Percentiles rank a stretch among this genome's conserved stretches.
phyloP scores from a whole-genome alignment of 2,888 invertebrate genomes.

The Ligdia adustata region DNA sequence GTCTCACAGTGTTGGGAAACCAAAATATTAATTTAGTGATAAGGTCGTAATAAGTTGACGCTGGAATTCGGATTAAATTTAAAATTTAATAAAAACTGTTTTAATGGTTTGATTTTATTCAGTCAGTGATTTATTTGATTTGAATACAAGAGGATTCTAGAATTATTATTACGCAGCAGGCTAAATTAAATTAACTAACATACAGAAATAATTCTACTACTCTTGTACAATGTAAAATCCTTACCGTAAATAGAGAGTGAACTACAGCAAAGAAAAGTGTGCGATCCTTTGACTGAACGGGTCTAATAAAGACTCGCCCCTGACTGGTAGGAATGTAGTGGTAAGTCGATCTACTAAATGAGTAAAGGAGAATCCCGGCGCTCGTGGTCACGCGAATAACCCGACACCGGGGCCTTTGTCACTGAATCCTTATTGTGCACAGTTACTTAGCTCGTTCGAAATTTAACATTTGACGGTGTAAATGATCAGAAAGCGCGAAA shows the following conservation, averaged over 20 bases:
- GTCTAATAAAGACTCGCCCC: conserved; percentile 60
- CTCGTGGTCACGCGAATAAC: conserved; percentile 72
- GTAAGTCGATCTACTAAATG: conserved; percentile 73
- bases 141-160: too few species aligned
- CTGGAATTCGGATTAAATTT: conserved; percentile 5
- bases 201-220: too few species aligned
- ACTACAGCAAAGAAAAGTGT: conserved; percentile 32
- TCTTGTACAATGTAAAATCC: too few species aligned
- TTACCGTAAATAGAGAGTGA: conserved; percentile 33
- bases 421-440: conserved; percentile 1
- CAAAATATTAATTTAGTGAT: conserved; percentile 45
- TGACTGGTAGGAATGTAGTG: conserved; percentile 61
- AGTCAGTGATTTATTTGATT: too few species aligned
- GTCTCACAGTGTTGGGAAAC: conserved; percentile 54
- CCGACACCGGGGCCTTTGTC: conserved; percentile 58
- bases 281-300: conserved; percentile 46
- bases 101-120: too few species aligned
- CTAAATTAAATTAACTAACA: too few species aligned
- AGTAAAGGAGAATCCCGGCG: conserved; percentile 62
- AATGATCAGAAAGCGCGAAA: too few species aligned
- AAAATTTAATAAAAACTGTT: conserved; percentile 2
- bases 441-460: conserved; percentile 12
- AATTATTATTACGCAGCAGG: too few species aligned
- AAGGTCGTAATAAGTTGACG: conserved; percentile 19
- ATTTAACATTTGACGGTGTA: too few species aligned